A percentile compares a stretch with the other conserved stretches of the same genome.
Conservation (phyloP, 2,888 invertebrate genomes). For the Cordylochernes scorpioides region DNA sequence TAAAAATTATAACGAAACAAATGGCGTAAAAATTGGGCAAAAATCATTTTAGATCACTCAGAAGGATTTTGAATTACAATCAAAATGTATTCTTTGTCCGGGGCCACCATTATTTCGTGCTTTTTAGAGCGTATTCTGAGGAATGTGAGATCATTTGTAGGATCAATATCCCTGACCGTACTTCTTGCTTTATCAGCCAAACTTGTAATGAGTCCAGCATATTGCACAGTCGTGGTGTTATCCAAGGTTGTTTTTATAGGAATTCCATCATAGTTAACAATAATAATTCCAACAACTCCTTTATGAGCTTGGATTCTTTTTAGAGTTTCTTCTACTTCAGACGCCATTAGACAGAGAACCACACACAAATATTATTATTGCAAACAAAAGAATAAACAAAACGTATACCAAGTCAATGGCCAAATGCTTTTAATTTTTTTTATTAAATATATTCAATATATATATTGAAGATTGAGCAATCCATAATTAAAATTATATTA, state of each 20-base stretch:
- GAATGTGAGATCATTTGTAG: constrained; percentile 78
- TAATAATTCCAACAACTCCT: constrained; percentile 79
- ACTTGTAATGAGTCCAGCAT: constrained; percentile 64
- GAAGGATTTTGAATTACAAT: no score
- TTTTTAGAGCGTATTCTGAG: constrained; percentile 76
- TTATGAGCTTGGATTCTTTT: constrained; percentile 74
- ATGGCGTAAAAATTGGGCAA: no score
- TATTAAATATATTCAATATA: no score
- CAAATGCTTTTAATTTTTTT: no score
- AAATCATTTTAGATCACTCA: no score
- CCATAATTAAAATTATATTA: no score
- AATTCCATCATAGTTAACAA: constrained; percentile 81
- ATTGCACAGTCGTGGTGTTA: constrained; percentile 77
- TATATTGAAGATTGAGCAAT: no score
- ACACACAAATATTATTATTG: no score
- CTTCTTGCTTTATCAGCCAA: constrained; percentile 70
- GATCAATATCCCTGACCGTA: constrained; percentile 74
- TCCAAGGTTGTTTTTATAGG: constrained; percentile 73
- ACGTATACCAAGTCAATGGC: no score
- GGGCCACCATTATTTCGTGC: constrained; percentile 91
- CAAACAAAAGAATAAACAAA: no score
- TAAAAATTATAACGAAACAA: no score
- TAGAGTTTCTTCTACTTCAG: constrained; percentile 83
- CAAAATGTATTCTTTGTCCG: constrained; percentile 29
- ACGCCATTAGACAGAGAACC: no score